Percentiles rank a stretch among this genome's conserved stretches.
phyloP scores from a whole-genome alignment of 1,140 invertebrate species.

The Lysiphlebus fabarum region DNA sequence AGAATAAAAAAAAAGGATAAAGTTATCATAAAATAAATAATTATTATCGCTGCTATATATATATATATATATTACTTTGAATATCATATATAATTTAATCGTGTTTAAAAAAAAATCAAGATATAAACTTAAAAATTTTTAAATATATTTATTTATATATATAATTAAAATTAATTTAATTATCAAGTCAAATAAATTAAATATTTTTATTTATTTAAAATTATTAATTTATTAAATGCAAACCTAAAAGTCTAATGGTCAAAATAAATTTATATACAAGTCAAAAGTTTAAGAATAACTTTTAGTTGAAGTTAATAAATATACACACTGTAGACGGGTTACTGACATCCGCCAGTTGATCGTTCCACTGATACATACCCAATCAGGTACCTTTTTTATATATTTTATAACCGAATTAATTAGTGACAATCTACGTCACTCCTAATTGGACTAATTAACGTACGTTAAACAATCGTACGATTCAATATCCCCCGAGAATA shows the following conservation, averaged over 20 bases:
- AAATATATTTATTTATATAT: too few relatives aligned
- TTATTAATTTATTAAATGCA: too few relatives aligned
- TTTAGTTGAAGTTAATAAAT: constrained; percentile 8
- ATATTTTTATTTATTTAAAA: too few relatives aligned
- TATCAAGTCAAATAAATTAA: too few relatives aligned
- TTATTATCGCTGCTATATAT: neutral
- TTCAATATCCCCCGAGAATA: constrained; percentile 18
- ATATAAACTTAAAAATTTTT: too few relatives aligned
- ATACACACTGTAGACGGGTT: constrained; percentile 15
- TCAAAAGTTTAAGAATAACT: constrained; percentile 1
- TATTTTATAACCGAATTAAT: constrained; percentile 38
- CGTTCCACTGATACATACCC: constrained; percentile 32
- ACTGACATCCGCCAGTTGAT: constrained; percentile 27
- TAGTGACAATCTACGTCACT: constrained; percentile 44
- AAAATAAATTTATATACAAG: neutral
- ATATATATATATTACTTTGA: too few relatives aligned
- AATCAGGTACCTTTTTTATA: constrained; percentile 28
- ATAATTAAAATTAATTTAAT: too few relatives aligned
- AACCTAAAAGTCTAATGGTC: neutral
- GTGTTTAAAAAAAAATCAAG: too few relatives aligned
- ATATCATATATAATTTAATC: too few relatives aligned
- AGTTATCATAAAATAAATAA: constrained; percentile 7
- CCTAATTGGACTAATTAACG: constrained; percentile 49
- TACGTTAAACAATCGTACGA: constrained; percentile 35
- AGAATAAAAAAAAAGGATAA: neutral